Percentiles rank a stretch among this genome's conserved stretches.
Evolutionary conservation across 2,888 invertebrate genomes (phyloP).

Genomic region (Odontocerum albicorne): DNA sequence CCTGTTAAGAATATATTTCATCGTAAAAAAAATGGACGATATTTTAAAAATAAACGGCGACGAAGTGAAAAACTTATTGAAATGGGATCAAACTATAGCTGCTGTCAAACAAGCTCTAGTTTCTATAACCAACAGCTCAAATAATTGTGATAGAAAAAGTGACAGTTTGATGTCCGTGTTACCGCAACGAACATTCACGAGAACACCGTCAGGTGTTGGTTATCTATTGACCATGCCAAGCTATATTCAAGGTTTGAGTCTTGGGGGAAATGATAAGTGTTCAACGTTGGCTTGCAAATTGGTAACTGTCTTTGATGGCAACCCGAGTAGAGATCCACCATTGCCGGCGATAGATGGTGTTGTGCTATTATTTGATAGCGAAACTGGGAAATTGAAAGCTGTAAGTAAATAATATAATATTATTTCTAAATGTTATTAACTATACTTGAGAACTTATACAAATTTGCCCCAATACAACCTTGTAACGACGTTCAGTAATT

Average conservation of each 20-base stretch:
- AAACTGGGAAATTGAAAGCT: constrained; percentile 13
- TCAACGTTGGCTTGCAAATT: constrained; percentile 42
- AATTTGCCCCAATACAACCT: no score
- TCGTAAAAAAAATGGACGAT: constrained; percentile 1
- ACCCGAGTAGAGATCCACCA: constrained; percentile 33
- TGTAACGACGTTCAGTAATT: no score
- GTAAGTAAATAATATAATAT: constrained; percentile 14
- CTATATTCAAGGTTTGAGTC: constrained; percentile 40
- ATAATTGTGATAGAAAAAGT: constrained; percentile 18
- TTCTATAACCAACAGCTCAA: constrained; percentile 39
- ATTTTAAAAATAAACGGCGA: constrained; percentile 16
- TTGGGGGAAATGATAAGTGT: constrained; percentile 38
- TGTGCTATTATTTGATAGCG: constrained; percentile 17
- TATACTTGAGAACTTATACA: no score
- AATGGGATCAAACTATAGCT: constrained; percentile 45
- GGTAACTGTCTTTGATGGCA: constrained; percentile 42
- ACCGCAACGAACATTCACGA: constrained; percentile 43
- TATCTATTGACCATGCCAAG: constrained; percentile 51
- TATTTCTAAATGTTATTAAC: no score
- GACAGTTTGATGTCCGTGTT: constrained; percentile 39
- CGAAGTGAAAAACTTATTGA: constrained; percentile 42
- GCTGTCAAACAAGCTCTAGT: constrained; percentile 47
- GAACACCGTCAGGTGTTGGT: constrained; percentile 37
- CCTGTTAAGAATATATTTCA: no score
- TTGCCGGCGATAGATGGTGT: constrained; percentile 17